phyloP scores from a whole-genome alignment of 2,113 vertebrate genomes.

The Opisthocomus hoazin region DNA sequence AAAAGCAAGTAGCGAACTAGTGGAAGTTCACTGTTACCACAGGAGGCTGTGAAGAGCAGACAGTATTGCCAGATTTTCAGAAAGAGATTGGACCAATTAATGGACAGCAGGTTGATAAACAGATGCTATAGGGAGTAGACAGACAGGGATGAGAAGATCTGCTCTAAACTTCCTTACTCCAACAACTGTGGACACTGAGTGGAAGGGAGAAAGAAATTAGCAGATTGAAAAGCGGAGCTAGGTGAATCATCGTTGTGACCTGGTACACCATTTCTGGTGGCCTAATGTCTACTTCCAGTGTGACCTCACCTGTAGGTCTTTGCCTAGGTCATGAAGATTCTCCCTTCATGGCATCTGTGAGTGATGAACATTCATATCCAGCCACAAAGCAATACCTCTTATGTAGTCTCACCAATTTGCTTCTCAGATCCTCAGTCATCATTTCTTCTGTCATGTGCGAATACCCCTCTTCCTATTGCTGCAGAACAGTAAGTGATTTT shows the following conservation, averaged over 20 bases:
- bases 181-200: not conserved
- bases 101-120: not conserved
- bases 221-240: not conserved
- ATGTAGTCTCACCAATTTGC: not conserved
- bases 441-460: not conserved
- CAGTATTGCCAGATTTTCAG: not conserved
- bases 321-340: not conserved
- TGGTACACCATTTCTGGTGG: not conserved
- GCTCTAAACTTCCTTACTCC: not conserved
- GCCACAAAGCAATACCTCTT: not conserved
- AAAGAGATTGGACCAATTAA: not conserved
- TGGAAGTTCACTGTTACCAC: not conserved
- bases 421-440: not conserved
- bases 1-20: not conserved
- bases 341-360: not conserved
- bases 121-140: not conserved
- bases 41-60: not conserved
- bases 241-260: not conserved
- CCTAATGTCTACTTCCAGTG: not conserved
- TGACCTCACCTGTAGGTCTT: not conserved
- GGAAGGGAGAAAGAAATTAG: not conserved
- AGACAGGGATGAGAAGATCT: not conserved
- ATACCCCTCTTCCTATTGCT: not conserved
- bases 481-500: not conserved
- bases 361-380: not conserved